Conservation (phyloP, 2,888 invertebrate species). For the Amaurobius ferox region DNA sequence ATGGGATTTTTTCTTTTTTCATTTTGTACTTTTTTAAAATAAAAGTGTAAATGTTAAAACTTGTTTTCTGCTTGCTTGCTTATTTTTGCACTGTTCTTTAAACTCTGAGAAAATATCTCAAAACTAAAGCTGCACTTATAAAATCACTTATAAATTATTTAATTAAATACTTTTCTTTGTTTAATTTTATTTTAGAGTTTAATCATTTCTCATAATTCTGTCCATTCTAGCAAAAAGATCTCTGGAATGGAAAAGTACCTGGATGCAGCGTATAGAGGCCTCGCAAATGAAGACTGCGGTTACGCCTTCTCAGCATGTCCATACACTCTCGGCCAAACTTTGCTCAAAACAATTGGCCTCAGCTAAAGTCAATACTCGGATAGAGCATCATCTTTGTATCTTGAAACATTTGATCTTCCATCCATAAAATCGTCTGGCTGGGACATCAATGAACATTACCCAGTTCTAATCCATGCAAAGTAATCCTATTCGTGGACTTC, state of each 20-base stretch:
- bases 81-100: too few species aligned
- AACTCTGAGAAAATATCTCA: too few species aligned
- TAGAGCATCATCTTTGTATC: neutral
- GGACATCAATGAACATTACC: neutral
- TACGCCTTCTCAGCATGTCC: slow-evolving; percentile 65
- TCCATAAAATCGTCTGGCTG: neutral
- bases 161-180: neutral
- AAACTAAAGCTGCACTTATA: too few species aligned
- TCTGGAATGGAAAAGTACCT: slow-evolving; percentile 68
- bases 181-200: too few species aligned
- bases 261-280: slow-evolving; percentile 60
- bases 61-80: too few species aligned
- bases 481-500: neutral
- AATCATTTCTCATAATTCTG: too few species aligned
- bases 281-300: slow-evolving; percentile 65
- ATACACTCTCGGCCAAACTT: slow-evolving; percentile 46
- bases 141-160: too few species aligned
- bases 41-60: too few species aligned
- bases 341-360: slow-evolving; percentile 51
- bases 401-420: neutral
- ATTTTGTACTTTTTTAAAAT: too few species aligned
- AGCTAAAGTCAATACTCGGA: slow-evolving; percentile 14
- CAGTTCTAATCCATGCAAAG: neutral
- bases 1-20: too few species aligned
- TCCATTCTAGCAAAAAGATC: slow-evolving; percentile 63